phyloP scores from a whole-genome alignment of 2,113 vertebrate genomes.

The Tachysurus vachellii region DNA sequence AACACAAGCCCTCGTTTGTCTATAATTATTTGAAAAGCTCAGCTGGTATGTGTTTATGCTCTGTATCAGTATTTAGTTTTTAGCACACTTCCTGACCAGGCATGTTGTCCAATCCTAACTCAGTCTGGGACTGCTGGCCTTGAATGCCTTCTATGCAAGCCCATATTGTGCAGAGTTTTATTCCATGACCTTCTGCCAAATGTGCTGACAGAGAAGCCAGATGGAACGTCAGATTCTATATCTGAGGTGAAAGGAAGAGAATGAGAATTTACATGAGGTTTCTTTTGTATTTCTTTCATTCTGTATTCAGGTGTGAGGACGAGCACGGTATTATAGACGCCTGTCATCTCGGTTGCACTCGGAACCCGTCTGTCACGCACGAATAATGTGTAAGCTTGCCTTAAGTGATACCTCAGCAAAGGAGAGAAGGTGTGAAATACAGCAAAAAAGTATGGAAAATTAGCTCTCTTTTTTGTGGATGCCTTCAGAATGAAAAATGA shows the following conservation, averaged over 20 bases:
- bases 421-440: conserved; percentile 7
- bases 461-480: background rate
- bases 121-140: background rate
- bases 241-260: background rate
- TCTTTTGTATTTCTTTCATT: conserved; percentile 14
- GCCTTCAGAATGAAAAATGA: background rate
- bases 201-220: background rate
- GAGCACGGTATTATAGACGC: conserved; percentile 33
- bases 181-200: background rate
- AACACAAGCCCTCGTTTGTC: background rate
- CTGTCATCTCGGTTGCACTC: conserved; percentile 35
- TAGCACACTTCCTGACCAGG: background rate
- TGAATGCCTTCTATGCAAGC: conserved; percentile 3
- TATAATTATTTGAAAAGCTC: background rate
- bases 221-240: background rate
- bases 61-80: background rate
- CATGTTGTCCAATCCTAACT: background rate
- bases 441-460: background rate
- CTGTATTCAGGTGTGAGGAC: background rate
- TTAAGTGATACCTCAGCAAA: conserved; percentile 31
- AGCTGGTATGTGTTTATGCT: background rate
- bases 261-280: conserved; percentile 3
- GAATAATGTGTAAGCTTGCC: conserved; percentile 46
- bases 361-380: conserved; percentile 17
- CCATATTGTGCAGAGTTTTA: background rate